Percentiles rank a stretch among this genome's conserved stretches.
Evolutionary conservation across 2,797 vertebrate species (phyloP).

Genomic region (Streptopelia turtur): DNA sequence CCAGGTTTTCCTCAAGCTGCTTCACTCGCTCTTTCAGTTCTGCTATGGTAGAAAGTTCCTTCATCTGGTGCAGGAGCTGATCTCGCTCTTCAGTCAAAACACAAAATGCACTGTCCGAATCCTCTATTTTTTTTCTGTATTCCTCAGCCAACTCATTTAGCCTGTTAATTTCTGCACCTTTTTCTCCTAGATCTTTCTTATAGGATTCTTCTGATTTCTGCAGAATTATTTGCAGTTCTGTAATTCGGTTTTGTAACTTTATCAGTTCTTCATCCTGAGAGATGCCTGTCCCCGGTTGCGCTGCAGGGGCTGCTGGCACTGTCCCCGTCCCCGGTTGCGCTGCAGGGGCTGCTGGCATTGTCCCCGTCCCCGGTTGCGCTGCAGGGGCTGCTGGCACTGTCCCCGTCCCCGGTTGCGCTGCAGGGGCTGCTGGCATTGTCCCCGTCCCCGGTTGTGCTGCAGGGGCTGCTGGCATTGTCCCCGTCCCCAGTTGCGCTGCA

Average conservation of each 20-base stretch:
- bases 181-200: slow-evolving; percentile 59
- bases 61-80: slow-evolving; percentile 68
- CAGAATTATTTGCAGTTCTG: slow-evolving; percentile 79
- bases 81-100: slow-evolving; percentile 78
- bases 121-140: slow-evolving; percentile 78
- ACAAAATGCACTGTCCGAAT: slow-evolving; percentile 67
- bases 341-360: not conserved
- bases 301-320: not conserved
- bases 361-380: too few relatives aligned
- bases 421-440: not conserved
- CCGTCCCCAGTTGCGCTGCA: not conserved
- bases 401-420: not conserved
- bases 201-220: slow-evolving; percentile 72
- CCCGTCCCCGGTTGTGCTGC: not conserved
- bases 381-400: not conserved
- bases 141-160: slow-evolving; percentile 79
- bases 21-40: slow-evolving; percentile 77
- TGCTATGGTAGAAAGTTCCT: slow-evolving; percentile 69
- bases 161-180: slow-evolving; percentile 78
- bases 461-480: not conserved
- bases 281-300: too few relatives aligned
- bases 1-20: slow-evolving; percentile 75
- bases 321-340: not conserved
- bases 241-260: slow-evolving; percentile 72
- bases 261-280: slow-evolving; percentile 52